These are phyloP conservation scores for Neopipo cinnamomea DNA, from an alignment of 2,113 vertebrate species.

Conservation along the genomic window DNA sequence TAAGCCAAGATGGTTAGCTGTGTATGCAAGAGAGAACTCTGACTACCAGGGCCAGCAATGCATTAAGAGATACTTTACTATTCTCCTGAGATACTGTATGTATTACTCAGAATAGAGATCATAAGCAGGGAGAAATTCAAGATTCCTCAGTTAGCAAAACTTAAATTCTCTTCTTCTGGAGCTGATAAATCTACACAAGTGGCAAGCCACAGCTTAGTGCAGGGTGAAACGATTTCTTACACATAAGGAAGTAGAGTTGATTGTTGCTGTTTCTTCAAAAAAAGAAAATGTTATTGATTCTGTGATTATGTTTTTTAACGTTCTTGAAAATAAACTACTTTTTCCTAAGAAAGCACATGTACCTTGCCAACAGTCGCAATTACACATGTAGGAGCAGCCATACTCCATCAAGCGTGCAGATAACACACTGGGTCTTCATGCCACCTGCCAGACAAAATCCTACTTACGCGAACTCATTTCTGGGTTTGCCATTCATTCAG, in stretches of 20 bases:
- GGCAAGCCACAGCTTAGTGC: background rate
- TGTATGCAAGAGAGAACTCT: background rate
- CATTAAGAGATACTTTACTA: background rate
- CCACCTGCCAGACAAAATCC: constrained; percentile 56
- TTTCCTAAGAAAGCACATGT: background rate
- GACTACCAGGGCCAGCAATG: background rate
- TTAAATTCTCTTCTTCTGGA: background rate
- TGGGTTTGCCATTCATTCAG: too few relatives aligned
- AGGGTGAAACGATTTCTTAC: background rate
- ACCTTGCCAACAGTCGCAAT: background rate
- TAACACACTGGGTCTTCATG: background rate
- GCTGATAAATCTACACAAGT: background rate
- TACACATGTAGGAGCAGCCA: too few relatives aligned
- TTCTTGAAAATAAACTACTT: background rate
- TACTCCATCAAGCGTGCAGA: fast-evolving
- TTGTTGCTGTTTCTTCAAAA: background rate
- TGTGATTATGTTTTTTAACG: background rate
- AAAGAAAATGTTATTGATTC: background rate
- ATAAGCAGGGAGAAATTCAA: background rate
- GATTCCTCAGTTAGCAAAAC: background rate
- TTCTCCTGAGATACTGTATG: background rate
- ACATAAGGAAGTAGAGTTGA: background rate
- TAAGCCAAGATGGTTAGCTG: background rate
- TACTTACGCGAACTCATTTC: background rate
- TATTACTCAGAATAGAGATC: background rate